Base-by-base conservation (phyloP, 1,140 invertebrate genomes). In the Leucophenga varia region DNA sequence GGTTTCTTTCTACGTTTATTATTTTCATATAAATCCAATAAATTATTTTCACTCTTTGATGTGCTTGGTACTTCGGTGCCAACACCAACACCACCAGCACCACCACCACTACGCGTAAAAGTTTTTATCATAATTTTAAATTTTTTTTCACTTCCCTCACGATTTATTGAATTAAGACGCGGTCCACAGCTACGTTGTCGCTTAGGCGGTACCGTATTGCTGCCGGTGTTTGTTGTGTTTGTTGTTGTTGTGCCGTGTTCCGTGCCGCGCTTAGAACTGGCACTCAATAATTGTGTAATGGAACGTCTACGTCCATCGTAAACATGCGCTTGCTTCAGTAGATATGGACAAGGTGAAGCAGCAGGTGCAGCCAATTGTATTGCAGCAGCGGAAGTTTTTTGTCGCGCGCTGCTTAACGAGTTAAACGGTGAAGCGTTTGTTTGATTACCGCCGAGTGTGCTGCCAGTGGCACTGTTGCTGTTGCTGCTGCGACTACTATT, bases 71-170 rank as follows among this genome's bases (percentile, higher is more conserved):
- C n/a, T n/a, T n/a, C n/a, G n/a, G n/a, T n/a, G n/a, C n/a, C n/a
- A n/a, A n/a, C n/a, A n/a, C n/a, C n/a, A n/a, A n/a, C n/a, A n/a
- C n/a, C n/a, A 5, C 55, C 55, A 7, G 32, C 30, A 1, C 36
- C 47, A 16, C 18, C 30, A 1, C 36, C 47, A 16, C 18, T 42
- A 9, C 47, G 16, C 1, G 52, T 45, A 21, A 60, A 71, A 36
- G 68, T 68, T 5, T 71, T 71, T 32, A 71, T 71, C 1, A 71
- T 48, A 37, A 71, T 64, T 39, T 71, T 71, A 13, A 71, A 71
- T 17, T 71, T 68, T 14, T 64, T 58, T 3, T 71, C 67, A 1
- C 35, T 49, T 13, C 20, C 40, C n/a, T 68, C 64, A 8, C 37
- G 25, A 19, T 47, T 54, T n/a, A 31, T 12, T 9, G 36, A 38